Evolutionary conservation across 2,113 vertebrate species (phyloP).

Genomic region (Drymodes brunneopygia): DNA sequence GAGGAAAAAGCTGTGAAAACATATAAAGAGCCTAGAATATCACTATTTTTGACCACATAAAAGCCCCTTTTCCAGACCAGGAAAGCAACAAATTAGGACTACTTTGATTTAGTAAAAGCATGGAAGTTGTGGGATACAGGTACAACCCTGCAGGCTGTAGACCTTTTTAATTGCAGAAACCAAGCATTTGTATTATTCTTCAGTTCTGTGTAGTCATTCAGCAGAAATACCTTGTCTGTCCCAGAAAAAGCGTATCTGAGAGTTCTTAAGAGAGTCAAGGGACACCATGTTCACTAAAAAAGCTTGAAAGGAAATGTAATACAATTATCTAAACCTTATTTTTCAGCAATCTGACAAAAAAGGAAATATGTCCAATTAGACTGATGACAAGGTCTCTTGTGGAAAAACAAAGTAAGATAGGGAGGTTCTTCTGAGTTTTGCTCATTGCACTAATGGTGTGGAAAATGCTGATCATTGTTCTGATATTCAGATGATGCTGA

Average conservation of each 20-base stretch:
- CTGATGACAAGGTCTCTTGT: not conserved
- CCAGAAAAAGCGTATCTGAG: not conserved
- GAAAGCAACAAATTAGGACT: not conserved
- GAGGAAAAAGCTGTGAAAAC: not conserved
- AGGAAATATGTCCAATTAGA: not conserved
- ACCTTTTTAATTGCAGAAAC: not conserved
- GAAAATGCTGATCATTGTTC: not conserved
- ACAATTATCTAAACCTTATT: not conserved
- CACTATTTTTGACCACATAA: not conserved
- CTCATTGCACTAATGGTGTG: not conserved
- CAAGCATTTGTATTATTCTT: not conserved
- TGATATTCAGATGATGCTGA: not conserved
- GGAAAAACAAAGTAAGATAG: not conserved
- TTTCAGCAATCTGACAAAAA: not conserved
- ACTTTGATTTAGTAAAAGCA: not conserved
- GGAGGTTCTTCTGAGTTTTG: not conserved
- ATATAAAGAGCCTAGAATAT: not conserved
- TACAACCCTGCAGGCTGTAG: not conserved
- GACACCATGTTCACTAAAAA: not conserved
- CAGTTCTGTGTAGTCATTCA: not conserved
- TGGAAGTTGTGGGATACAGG: not conserved
- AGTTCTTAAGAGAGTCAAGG: not conserved
- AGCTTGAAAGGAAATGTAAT: not conserved
- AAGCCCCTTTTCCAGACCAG: not conserved
- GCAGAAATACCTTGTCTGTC: not conserved